Base-by-base conservation (phyloP, 2,113 vertebrate species). In the Thunnus maccoyii region DNA sequence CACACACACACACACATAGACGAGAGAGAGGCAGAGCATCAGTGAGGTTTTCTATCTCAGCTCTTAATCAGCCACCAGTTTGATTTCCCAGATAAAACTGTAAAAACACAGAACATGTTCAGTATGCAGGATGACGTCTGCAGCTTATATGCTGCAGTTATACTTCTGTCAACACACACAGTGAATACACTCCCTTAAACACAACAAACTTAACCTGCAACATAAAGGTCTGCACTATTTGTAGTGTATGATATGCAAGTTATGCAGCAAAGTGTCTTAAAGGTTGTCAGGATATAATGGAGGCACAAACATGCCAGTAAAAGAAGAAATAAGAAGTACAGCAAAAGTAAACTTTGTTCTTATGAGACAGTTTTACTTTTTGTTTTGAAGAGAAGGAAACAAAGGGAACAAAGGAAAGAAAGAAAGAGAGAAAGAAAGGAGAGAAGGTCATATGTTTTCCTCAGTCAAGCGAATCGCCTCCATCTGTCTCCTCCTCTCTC, bases 41-140 rank as follows among this genome's bases (percentile, higher is more conserved):
- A 22, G 60, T 44, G 62, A 87, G 63, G 3, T 72, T 86, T 69
- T 81, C 55, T 79, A 80, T 91, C 83, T 85, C 3, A 1, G 25
- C 87, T 89, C 82, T 86, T 86, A 72, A 84, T 87, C 86, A 84
- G 73, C 76, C 74, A 52, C 55, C 46, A 30, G 72, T 78, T 70
- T 73, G 82, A 88, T 84, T 77, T 84, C 52, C 52, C 80, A 58
- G 83, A 90, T 85, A 87, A 85, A 81, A 54, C 17, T 36, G 54
- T 65, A 32, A 79, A 82, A 75, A 67, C 30, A 27, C 30, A 27
- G 61, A 80, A 52, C 48, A 55, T 30, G 51, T 57, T 51, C 50
- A 20, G 66, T 7, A 5, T 60, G 62, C 71, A 54, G 13, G 20
- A 1, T 36, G 72, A 80, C 68, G 46, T 76, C 83, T 60, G 46